These are phyloP conservation scores for Leptosomus discolor DNA, from an alignment of 2,113 vertebrate species.

Conservation along the genomic window DNA sequence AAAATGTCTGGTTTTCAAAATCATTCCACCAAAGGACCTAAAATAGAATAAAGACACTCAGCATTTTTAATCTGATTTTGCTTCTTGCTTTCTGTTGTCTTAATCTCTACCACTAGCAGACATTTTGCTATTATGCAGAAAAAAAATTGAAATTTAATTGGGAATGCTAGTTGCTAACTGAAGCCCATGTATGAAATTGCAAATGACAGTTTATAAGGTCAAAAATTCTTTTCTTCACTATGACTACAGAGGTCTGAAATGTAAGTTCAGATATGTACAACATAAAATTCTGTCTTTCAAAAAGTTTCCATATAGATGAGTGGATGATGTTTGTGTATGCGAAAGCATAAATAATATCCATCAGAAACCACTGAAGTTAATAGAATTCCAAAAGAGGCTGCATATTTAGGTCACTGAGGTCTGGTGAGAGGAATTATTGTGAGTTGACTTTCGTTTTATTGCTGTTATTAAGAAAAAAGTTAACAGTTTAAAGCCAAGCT, in stretches of 20 bases:
- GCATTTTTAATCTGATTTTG: not conserved
- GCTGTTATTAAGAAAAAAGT: not conserved
- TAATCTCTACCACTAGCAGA: not conserved
- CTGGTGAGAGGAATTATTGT: slow-evolving; percentile 13
- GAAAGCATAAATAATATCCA: not conserved
- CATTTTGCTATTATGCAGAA: not conserved
- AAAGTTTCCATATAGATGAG: not conserved
- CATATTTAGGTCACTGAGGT: not conserved
- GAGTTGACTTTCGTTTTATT: not conserved
- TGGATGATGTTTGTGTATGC: not conserved
- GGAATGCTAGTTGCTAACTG: not conserved
- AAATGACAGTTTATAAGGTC: not conserved
- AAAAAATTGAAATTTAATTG: not conserved
- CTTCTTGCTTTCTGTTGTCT: not conserved
- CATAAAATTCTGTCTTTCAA: not conserved
- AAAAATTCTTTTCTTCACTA: not conserved
- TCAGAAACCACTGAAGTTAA: not conserved
- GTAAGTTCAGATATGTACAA: not conserved
- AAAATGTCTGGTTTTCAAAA: not conserved
- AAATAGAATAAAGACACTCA: not conserved
- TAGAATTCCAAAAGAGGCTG: not conserved
- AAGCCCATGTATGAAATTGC: not conserved
- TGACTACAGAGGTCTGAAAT: not conserved
- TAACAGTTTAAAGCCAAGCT: not conserved
- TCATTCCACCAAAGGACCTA: not conserved